These are phyloP conservation scores for Scartelaos histophorus DNA, from an alignment of 2,113 vertebrate species.

Conservation along the genomic window DNA sequence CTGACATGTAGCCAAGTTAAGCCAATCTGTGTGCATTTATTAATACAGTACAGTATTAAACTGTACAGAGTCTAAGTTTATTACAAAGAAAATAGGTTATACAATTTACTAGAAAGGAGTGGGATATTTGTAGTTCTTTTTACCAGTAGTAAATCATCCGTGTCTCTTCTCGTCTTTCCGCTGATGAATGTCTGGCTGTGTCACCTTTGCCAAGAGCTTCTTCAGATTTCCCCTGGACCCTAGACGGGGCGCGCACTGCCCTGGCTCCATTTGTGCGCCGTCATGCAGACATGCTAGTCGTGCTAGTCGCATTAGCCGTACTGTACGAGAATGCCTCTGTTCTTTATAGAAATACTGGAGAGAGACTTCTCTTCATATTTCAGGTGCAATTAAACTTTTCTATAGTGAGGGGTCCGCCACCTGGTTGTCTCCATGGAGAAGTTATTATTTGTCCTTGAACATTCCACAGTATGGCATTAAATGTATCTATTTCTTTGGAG, in stretches of 20 bases:
- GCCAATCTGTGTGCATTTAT: too few relatives aligned
- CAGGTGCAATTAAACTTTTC: too few relatives aligned
- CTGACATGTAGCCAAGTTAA: too few relatives aligned
- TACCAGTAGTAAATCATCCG: conserved; percentile 58
- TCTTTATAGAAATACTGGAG: background rate
- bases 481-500: too few relatives aligned
- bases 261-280: conserved; percentile 1
- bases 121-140: conserved; percentile 42
- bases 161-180: conserved; percentile 66
- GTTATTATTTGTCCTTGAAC: background rate
- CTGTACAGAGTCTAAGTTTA: background rate
- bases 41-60: too few relatives aligned
- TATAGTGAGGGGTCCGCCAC: too few relatives aligned
- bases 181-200: conserved; percentile 36
- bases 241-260: conserved; percentile 18
- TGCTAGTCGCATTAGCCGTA: background rate
- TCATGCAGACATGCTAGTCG: background rate
- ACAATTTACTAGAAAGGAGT: background rate
- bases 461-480: too few relatives aligned
- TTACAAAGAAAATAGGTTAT: background rate
- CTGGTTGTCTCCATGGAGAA: background rate
- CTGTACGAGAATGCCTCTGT: background rate
- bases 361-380: too few relatives aligned
- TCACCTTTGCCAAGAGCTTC: conserved; percentile 8
- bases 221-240: conserved; percentile 29